Base-by-base conservation (phyloP, 2,797 vertebrate species). In the Chelmon rostratus region DNA sequence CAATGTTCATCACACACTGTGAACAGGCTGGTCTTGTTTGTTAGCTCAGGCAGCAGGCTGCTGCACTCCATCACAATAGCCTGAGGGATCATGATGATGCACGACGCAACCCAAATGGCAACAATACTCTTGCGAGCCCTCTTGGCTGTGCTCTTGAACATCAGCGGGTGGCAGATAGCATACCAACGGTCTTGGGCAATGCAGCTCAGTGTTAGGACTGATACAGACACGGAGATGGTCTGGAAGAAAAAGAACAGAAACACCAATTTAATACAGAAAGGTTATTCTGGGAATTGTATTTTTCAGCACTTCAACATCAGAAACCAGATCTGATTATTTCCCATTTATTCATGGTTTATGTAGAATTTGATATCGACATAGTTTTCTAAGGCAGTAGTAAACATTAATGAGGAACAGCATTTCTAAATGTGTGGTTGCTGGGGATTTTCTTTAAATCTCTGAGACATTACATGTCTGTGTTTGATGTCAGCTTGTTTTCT, bases 141-240 rank as follows among this genome's bases (percentile, higher is more conserved):
- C 89, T 95, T 97, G 81, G 97, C 97, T 31, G 97, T 99, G 93
- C 98, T 99, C 94, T 99, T 99, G 93, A 99, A 99, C 97, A 97
- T 97, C 91, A 99, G 94, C 5, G 98, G 98, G 87, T 98, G 98
- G 88, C 98, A 99, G 94, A 99, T 99, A 10, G 98, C 98, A 53
- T 99, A 99, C 98, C 98, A 99, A 73, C 98, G 97, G 92, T 99
- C 98, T 92, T 98, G 95, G 79, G 98, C 97, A 19, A 99, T 99
- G 93, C 97, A 98, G 88, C 98, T 98, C 79, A 99, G 95, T 0
- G 98, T 99, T 75, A 99, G 93, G 16, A 99, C 98, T 7, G 98
- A 99, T 61, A 99, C 98, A 5, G 97, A 99, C 46, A 99, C 98
- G 0, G 98, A 99, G 87, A 98, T 97, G 1, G 98, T 99, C 98